Evolutionary conservation across 2,113 vertebrate genomes (phyloP).

Genomic region (Arizona elegans): DNA sequence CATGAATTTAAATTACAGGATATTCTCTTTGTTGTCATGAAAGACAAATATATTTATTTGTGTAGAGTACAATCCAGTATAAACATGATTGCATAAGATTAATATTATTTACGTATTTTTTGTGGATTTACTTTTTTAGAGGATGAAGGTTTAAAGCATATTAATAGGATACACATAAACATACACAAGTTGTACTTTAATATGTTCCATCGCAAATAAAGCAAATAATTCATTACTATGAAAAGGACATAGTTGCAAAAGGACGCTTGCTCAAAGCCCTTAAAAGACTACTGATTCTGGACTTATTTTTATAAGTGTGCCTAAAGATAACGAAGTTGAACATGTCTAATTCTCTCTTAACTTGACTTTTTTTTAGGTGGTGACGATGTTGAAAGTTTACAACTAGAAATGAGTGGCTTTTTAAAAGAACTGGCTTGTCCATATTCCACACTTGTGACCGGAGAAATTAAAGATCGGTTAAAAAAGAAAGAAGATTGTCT

Average conservation of each 20-base stretch:
- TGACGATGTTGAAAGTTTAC: slow-evolving; percentile 83
- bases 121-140: neutral
- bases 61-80: neutral
- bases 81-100: neutral
- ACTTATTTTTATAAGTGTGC: neutral
- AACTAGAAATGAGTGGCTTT: slow-evolving; percentile 84
- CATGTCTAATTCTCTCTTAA: neutral
- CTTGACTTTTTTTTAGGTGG: slow-evolving; percentile 52
- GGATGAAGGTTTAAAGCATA: neutral
- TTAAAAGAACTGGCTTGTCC: slow-evolving; percentile 91
- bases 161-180: neutral
- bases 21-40: neutral
- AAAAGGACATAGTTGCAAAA: neutral
- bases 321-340: neutral
- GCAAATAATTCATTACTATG: neutral
- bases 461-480: slow-evolving; percentile 77
- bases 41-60: neutral
- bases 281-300: neutral
- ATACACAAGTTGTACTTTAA: neutral
- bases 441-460: slow-evolving; percentile 71
- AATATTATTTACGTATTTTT: neutral
- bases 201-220: neutral
- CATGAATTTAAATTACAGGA: neutral
- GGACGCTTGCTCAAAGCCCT: neutral
- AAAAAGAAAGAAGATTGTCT: slow-evolving; percentile 80